Evolutionary conservation across 2,113 vertebrate species (phyloP), one percentile per base, ranked within the genome.

Genomic region (Echinops telfairi): DNA sequence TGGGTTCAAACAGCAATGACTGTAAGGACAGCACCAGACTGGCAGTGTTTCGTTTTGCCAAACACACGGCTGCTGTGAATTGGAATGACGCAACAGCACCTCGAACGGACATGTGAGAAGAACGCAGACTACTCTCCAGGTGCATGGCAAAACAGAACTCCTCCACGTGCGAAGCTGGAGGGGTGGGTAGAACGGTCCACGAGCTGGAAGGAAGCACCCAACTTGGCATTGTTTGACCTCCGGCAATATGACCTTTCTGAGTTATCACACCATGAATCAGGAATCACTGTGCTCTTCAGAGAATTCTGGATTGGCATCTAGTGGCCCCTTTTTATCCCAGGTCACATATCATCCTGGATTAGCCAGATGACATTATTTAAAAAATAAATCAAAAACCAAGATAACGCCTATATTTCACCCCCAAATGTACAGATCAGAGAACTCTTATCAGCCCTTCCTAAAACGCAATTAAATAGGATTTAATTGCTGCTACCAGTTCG

Each of bases 121-220:
- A 19, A 29, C 79, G 5, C 27, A 91, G 66, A 76, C 58, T 84
- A 70, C 22, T 75, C 17, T 14, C 77, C 31, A 87, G 84, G 88
- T 79, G 92, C 47, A 33, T 43, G 88, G 87, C 53, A 85, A 94
- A 79, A 91, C 10, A 80, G 43, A 88, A 83, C 7, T 95, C 81
- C 33, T 82, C 82, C 29, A 57, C 0, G 6, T n/a, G 19, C 83
- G 22, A 68, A 71, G 66, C 64, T 78, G 78, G 75, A 77, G 25
- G 66, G 70, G 31, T 83, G 70, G 71, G 75, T 70, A 40, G 71
- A 71, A 77, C 11, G 33, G 87, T 29, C 78, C 5, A 11, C n/a
- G 62, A 16, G 38, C 36, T 58, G 6, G 57, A 89, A 86, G 62
- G 64, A 77, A 85, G 31, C 27, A 75, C 40, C 23, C 47, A 89